Percentiles rank a stretch among this genome's conserved stretches.
These are phyloP conservation scores for Ptilorrhoa leucosticta DNA, from an alignment of 2,113 vertebrate species.

Conservation along the genomic window DNA sequence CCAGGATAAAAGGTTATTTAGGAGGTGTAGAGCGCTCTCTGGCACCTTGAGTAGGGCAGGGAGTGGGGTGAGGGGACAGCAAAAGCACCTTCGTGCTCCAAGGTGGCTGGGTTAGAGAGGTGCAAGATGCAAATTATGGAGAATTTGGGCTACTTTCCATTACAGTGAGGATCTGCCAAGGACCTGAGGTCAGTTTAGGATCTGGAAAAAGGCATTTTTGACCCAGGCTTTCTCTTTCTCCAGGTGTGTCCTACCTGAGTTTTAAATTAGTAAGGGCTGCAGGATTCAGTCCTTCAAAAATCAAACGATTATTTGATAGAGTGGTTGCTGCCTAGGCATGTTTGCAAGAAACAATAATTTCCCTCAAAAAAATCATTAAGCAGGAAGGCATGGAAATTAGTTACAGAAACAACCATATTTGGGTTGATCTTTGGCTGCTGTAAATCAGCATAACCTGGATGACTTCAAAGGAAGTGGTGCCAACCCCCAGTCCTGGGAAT, in stretches of 20 bases:
- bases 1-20: neutral
- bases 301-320: neutral
- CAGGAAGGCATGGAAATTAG: neutral
- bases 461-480: neutral
- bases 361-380: neutral
- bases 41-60: neutral
- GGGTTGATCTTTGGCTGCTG: neutral
- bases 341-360: neutral
- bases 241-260: neutral
- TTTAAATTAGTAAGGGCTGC: neutral
- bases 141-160: neutral
- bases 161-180: accelerated
- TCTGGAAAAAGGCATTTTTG: neutral
- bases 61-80: neutral
- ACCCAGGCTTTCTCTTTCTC: neutral
- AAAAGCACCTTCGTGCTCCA: neutral
- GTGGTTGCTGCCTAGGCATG: neutral
- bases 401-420: neutral
- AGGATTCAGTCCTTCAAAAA: neutral
- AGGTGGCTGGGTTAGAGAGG: neutral
- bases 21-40: neutral
- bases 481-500: neutral
- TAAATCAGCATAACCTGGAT: neutral
- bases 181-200: neutral
- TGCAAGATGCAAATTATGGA: neutral